Conservation (phyloP, 2,888 invertebrate genomes). For the Galerucella pusilla region DNA sequence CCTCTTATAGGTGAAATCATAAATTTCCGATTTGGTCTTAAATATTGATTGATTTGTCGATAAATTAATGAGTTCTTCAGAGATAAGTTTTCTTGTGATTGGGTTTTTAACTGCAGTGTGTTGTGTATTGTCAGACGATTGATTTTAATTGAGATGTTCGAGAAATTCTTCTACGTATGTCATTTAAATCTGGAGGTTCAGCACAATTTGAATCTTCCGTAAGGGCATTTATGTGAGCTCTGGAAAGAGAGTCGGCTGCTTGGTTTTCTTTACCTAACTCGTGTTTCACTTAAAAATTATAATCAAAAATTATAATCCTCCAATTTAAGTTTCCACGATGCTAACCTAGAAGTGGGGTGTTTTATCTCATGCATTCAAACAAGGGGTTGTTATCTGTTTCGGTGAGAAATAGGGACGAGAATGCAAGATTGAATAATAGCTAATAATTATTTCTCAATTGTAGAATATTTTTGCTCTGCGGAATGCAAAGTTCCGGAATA, state of each 20-base stretch:
- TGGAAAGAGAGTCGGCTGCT: conserved; percentile 14
- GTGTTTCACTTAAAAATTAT: conserved; percentile 27
- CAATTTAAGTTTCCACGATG: conserved; percentile 27
- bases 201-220: too few relatives aligned
- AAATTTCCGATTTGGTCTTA: too few relatives aligned
- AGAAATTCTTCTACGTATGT: too few relatives aligned
- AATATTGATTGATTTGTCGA: too few relatives aligned
- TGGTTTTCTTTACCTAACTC: conserved; percentile 31
- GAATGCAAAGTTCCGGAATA: conserved; percentile 33
- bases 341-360: not conserved
- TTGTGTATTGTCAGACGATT: too few relatives aligned
- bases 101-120: too few relatives aligned
- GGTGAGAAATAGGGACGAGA: conserved; percentile 27
- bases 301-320: conserved; percentile 35
- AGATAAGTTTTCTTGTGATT: too few relatives aligned
- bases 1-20: too few relatives aligned
- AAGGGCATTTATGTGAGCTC: too few relatives aligned
- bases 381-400: conserved; percentile 46
- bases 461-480: conserved; percentile 31
- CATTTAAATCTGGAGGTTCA: too few relatives aligned
- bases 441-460: conserved; percentile 28
- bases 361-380: not conserved
- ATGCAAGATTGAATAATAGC: conserved; percentile 29
- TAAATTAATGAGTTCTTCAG: too few relatives aligned
- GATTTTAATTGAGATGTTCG: too few relatives aligned